phyloP scores from a whole-genome alignment of 2,113 vertebrate species.

The Pollimyrus isidori region DNA sequence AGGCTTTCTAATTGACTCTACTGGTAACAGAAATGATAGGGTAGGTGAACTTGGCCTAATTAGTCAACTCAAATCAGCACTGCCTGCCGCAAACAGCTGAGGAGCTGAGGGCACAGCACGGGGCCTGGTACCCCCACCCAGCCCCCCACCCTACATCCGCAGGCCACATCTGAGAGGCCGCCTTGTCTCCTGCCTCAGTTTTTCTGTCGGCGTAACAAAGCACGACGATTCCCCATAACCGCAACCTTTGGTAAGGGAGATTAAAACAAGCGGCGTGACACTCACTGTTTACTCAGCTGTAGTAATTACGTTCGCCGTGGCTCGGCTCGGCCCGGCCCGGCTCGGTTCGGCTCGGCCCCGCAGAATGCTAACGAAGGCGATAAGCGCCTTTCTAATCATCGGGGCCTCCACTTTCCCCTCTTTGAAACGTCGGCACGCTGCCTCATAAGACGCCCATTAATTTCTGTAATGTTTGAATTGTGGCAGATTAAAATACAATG shows the following conservation, averaged over 20 bases:
- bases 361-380: constrained; percentile 64
- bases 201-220: constrained; percentile 12
- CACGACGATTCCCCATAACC: constrained; percentile 14
- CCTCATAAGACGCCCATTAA: constrained; percentile 79
- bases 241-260: constrained; percentile 12
- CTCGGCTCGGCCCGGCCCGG: constrained; percentile 36
- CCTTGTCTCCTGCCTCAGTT: constrained; percentile 5
- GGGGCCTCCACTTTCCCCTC: constrained; percentile 70
- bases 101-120: neutral
- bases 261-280: constrained; percentile 10
- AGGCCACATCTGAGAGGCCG: neutral
- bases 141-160: neutral
- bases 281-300: constrained; percentile 52
- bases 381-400: constrained; percentile 70
- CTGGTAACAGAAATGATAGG: constrained; percentile 18
- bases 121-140: neutral
- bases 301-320: constrained; percentile 67
- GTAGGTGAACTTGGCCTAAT: constrained; percentile 19
- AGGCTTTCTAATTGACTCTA: constrained; percentile 9
- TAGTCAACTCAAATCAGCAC: constrained; percentile 16
- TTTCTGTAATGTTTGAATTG: constrained; percentile 80
- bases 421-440: constrained; percentile 74
- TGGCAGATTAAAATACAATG: constrained; percentile 48
- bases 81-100: constrained; percentile 1
- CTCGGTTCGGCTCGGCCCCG: constrained; percentile 46